Base-by-base conservation (phyloP, 2,113 vertebrate species). In the Gallinago media region DNA sequence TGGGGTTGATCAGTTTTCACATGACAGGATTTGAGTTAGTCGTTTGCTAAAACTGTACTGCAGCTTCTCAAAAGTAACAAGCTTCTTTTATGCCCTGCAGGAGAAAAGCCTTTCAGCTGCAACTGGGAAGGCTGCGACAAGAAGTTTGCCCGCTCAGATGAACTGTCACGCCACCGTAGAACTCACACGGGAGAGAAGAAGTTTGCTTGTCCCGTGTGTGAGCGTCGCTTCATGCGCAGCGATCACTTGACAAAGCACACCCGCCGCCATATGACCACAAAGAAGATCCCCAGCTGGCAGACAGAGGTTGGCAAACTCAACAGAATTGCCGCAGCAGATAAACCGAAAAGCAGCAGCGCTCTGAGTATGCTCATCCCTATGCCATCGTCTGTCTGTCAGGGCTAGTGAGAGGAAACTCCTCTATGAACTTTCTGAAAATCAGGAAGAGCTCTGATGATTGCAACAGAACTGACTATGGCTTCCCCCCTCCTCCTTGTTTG, bases 151-250 rank as follows among this genome's bases (percentile, higher is more conserved):
- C 99, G 99, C 49, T 99, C 99, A 0, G 99, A 99, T 12, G 99
- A 99, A 78, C 99, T 99, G 20, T 99, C 99, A 0, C 99, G 99
- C 31, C 99, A 99, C 93, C 99, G 99, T 12, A 96, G 99, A 9
- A 99, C 99, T 2, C 99, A 99, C 98, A 99, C 99, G 0, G 99
- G 99, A 2, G 99, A 99, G 96, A 99, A 99, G 98, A 99, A 99
- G 95, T 99, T 99, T 7, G 99, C 96, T 2, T 99, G 99, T 71
- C 98, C 97, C 0, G 98, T 99, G 92, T 99, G 99, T 2, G 99
- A 99, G 22, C 99, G 99, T 2, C 99, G 99, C 66, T 99, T 99
- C 97, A 99, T 99, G 99, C 98, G 99, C 97, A 99, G 99, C 1
- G 99, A 99, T 74, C 99, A 99, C 98, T 78, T 99, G 97, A 99